Conservation (phyloP, 37 sponge, comb jelly and placozoan genomes). For the Hexactinellida sp. region DNA sequence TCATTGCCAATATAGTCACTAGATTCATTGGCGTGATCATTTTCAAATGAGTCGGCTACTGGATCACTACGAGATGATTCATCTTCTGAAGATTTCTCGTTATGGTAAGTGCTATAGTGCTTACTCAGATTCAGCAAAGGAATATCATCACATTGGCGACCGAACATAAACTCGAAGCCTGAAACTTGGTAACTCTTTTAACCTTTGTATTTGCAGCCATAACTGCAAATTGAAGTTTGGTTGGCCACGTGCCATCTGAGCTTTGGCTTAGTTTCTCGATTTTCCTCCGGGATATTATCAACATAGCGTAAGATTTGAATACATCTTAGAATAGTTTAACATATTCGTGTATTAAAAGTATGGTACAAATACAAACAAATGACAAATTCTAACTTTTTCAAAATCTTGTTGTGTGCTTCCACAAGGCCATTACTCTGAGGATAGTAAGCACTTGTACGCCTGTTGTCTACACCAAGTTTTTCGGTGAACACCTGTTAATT, state of each 20-base stretch:
- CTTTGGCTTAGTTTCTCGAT: background rate
- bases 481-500: no score
- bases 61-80: background rate
- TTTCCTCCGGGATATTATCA: background rate
- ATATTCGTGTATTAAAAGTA: no score
- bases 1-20: background rate
- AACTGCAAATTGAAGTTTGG: background rate
- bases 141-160: background rate
- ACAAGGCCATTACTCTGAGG: no score
- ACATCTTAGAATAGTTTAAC: no score
- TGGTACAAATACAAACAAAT: no score
- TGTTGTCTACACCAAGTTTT: no score
- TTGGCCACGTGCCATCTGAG: background rate
- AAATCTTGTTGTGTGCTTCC: no score
- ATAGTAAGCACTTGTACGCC: no score
- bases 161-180: background rate
- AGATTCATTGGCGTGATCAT: background rate
- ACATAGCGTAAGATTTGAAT: no score
- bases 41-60: background rate
- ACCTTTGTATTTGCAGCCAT: no score
- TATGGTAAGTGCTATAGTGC: background rate
- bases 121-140: background rate
- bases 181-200: background rate
- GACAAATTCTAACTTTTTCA: no score
- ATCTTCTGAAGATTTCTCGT: background rate